Base-by-base conservation (phyloP, 2,888 invertebrate genomes). In the Cryptocephalus moraei region DNA sequence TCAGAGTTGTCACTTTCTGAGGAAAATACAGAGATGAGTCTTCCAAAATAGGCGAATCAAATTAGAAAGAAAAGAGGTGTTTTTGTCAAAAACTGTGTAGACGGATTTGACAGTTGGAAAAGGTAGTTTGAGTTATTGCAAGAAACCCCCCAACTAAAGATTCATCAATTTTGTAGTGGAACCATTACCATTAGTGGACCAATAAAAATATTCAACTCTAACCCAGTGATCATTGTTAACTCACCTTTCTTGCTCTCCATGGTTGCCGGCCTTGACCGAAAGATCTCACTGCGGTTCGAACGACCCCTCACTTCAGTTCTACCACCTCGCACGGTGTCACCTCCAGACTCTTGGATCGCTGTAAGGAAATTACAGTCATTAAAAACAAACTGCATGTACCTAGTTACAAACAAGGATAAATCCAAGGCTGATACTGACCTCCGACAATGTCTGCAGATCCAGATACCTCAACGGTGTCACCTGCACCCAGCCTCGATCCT, bases 251-350 rank as follows among this genome's bases (percentile, higher is more conserved):
- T 64, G 1, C 53, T 49, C 6, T 49, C 8, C 2, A 54, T 11
- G 8, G 43, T 33, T n/a, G 41, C 9, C 0, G 65, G 65, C 12
- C 50, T 50, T 0, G 63, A 62, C 10, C 46, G 43, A 10, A 62
- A 51, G 9, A 62, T 57, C 47, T 61, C 63, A 12, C 47, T 51
- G 3, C 57, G 40, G 32, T 56, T 53, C 0, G 54, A 51, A n/a
- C 43, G 14, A 8, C 64, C 48, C 1, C 64, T 63, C 4, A 60
- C 62, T 12, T 59, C 60, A 34, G 54, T 56, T 8, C 60, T 58
- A 14, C 58, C 53, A 33, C 57, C 55, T 34, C 56, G 41, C 2
- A 48, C 44, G 40, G 48, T 46, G 1, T 44, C 48, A 39, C 33
- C 9, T 14, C 22, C 22, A 22, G 22, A n/a, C n/a, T n/a, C n/a